Percentiles rank a stretch among this genome's conserved stretches.
These are phyloP conservation scores for Lagopus muta DNA, from an alignment of 2,113 vertebrate species.

Conservation along the genomic window DNA sequence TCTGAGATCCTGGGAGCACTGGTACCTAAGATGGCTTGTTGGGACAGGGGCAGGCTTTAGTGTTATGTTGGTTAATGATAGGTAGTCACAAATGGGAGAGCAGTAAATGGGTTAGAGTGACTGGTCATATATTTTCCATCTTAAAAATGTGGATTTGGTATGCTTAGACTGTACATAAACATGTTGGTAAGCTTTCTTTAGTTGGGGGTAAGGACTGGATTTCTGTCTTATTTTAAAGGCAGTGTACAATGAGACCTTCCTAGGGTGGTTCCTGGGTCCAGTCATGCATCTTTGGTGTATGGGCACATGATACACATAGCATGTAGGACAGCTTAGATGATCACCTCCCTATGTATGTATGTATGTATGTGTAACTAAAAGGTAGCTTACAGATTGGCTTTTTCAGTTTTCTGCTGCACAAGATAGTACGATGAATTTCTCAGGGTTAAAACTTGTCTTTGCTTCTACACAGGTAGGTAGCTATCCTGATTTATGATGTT, in stretches of 20 bases:
- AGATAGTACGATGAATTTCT: not conserved
- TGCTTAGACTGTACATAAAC: not conserved
- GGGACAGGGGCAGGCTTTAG: not conserved
- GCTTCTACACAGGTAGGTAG: not conserved
- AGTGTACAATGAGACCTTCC: not conserved
- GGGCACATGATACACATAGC: not conserved
- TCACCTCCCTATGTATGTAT: not conserved
- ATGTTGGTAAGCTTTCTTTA: not conserved
- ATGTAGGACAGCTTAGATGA: not conserved
- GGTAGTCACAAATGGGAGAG: not conserved
- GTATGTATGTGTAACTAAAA: not conserved
- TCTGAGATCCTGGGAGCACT: not conserved
- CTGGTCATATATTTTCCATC: not conserved
- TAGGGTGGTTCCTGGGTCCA: fast-evolving
- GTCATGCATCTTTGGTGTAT: not conserved
- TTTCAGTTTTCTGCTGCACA: not conserved
- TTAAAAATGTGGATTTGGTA: not conserved
- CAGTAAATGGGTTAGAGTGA: not conserved
- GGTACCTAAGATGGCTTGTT: not conserved
- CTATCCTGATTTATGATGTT: not conserved
- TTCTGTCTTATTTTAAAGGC: not conserved
- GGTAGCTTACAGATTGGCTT: not conserved
- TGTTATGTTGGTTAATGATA: not conserved
- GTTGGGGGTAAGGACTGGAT: not conserved
- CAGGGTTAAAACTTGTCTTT: not conserved